phyloP scores from a whole-genome alignment of 2,797 vertebrate species.

The Fistularia tabacaria region DNA sequence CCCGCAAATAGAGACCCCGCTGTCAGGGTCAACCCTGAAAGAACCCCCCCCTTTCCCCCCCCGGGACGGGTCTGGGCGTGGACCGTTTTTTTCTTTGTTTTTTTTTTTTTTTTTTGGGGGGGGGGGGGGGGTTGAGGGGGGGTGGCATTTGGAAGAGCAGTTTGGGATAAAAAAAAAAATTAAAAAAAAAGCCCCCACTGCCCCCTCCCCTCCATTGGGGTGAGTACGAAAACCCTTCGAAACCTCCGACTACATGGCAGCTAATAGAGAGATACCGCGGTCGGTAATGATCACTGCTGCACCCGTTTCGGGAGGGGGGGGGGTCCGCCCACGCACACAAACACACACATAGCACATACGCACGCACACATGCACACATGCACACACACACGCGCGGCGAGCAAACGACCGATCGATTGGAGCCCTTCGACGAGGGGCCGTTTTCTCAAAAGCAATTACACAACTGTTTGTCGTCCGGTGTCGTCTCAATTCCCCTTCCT shows the following conservation, averaged over 20 bases:
- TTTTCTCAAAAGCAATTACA: conserved; percentile 70
- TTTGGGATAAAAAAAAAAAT: too few species aligned
- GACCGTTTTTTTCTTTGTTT: background rate
- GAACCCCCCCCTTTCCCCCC: too few species aligned
- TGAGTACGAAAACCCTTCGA: conserved; percentile 8
- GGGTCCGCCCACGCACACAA: conserved; percentile 30
- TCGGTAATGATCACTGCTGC: conserved; percentile 42
- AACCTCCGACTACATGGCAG: conserved; percentile 39
- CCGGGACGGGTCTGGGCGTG: too few species aligned
- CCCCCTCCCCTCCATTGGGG: background rate
- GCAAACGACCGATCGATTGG: conserved; percentile 64
- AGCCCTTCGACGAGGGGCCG: conserved; percentile 44
- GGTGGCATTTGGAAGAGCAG: too few species aligned
- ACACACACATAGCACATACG: conserved; percentile 43
- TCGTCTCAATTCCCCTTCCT: conserved; percentile 51
- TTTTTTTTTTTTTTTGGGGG: too few species aligned
- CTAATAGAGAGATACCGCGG: conserved; percentile 57
- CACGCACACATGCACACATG: conserved; percentile 56
- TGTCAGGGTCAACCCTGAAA: too few species aligned
- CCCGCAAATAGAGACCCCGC: too few species aligned
- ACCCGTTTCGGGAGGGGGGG: background rate
- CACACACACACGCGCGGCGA: conserved; percentile 56
- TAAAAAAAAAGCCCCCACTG: background rate
- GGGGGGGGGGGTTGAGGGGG: too few species aligned
- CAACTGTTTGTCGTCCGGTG: conserved; percentile 57